Evolutionary conservation across 2,888 invertebrate genomes (phyloP), one percentile per base, ranked within the genome.

Genomic region (Caenorhabditis sp.): DNA sequence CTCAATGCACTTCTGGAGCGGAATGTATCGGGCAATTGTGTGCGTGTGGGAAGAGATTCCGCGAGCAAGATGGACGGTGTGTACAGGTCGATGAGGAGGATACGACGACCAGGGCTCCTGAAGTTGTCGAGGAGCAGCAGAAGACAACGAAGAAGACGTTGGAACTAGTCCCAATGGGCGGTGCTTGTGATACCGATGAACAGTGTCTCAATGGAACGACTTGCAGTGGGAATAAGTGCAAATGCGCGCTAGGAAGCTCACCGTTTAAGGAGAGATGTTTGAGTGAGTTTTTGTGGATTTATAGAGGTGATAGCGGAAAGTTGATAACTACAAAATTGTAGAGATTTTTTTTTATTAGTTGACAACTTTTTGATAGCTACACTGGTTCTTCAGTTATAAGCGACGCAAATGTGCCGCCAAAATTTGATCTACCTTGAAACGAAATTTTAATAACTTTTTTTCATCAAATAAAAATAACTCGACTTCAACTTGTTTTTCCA

Each of bases 211-310:
- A 85, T 53, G 88, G 89, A n/a, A 81, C 88, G 5, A 44, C 55
- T 13, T 89, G 89, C 51, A 32, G 53, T 13, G 47, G 51, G 0
- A 81, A 79, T 11, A 47, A 24, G 26, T 89, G 89, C 71, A 18
- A 72, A 44, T 89, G 89, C 72, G 82, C 82, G 1, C 62, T 76
- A 22, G 84, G 85, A 53, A 84, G 78, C 47, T 86, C 87, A 9
- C 89, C 88, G 11, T 88, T 83, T 74, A 82, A 87, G 20, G 84
- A 85, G 15, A 67, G 85, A 32, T 89, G 89, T 76, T 56, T 88
- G 51, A 86, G 88, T 86, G 69, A 72, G 81, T 50, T 40, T 40
- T 2, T 40, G 2, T 6, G 13, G 40, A 13, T 40, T 13, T 40
- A 9, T 32, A 32, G 32, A 4, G 4, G 5, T 32, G 32, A 32